Evolutionary conservation across 2,888 invertebrate species (phyloP).

Genomic region (Entomobrya multifasciata): DNA sequence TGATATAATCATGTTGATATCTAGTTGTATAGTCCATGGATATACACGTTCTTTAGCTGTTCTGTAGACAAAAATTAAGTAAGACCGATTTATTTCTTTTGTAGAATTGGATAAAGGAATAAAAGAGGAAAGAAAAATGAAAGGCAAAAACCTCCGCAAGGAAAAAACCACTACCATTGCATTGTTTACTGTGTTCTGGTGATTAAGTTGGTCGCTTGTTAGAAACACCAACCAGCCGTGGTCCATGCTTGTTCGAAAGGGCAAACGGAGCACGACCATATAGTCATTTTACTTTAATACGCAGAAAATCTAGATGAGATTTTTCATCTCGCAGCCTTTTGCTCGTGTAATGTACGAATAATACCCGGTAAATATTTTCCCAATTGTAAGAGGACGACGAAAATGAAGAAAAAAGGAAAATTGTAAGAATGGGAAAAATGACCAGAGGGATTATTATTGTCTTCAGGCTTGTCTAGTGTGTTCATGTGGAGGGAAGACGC

Average conservation of each 20-base stretch:
- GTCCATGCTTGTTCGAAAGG: not conserved
- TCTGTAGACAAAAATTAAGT: constrained; percentile 8
- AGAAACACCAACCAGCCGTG: not conserved
- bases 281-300: constrained; percentile 67
- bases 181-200: too few species aligned
- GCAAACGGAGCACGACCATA: constrained; percentile 48
- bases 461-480: constrained; percentile 20
- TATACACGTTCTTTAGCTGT: constrained; percentile 9
- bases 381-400: constrained; percentile 7
- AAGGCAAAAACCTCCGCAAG: constrained; percentile 55
- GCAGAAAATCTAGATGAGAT: constrained; percentile 67
- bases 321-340: constrained; percentile 34
- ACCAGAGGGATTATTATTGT: constrained; percentile 67
- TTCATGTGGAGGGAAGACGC: too few species aligned
- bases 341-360: not conserved
- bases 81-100: constrained; percentile 42
- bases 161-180: constrained; percentile 10
- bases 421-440: constrained; percentile 53
- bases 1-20: not conserved
- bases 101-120: not conserved
- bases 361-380: constrained; percentile 25
- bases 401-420: constrained; percentile 52
- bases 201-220: not conserved
- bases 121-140: not conserved
- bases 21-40: not conserved